Base-by-base conservation (phyloP, 2,888 invertebrate species). In the Megamerina dolium region DNA sequence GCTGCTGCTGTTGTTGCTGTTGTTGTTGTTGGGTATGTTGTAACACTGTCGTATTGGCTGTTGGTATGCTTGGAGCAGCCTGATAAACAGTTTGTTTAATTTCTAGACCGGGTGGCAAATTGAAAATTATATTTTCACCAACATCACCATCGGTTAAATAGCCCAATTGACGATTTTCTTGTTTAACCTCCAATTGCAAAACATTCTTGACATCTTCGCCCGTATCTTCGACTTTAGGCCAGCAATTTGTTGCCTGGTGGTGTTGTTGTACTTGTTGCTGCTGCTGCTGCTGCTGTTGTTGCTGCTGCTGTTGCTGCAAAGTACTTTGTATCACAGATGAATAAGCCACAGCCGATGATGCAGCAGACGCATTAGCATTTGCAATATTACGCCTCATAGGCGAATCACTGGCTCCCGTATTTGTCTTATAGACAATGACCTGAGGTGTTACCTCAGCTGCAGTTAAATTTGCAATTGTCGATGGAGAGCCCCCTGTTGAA, bases 291-390 rank as follows among this genome's bases (percentile, higher is more conserved):
- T 56, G 54, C 34, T 53, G 50, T 12, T 52, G 50, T 31, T 46
- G 45, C 23, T 55, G 56, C 26, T 60, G 63, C 26, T 64, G 64
- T 33, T 65, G 66, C 46, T 61, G 64, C 49, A 64, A 52, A 40
- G 65, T 65, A 46, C 66, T 66, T 60, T 55, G 86, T 59, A 89
- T 89, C 48, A 89, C 88, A 52, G 87, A 87, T 38, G 88, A 83
- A 67, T 89, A 88, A 43, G 81, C 87, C 48, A 87, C 83, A 63
- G 81, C 61, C 31, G 49, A 48, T 13, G 58, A 37, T 46, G 59
- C 58, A 56, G 69, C 61, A 61, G 66, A 63, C 49, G 59, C 57
- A n/a, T n/a, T n/a, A 47, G 67, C 61, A 59, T 60, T 63, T 54
- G 56, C 61, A 50, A 54, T 52, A 19, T 49, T 53, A 40, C 61